Percentiles rank a stretch among this genome's conserved stretches.
phyloP scores from a whole-genome alignment of 2,797 vertebrate genomes.

The Pangasius krempfi region DNA sequence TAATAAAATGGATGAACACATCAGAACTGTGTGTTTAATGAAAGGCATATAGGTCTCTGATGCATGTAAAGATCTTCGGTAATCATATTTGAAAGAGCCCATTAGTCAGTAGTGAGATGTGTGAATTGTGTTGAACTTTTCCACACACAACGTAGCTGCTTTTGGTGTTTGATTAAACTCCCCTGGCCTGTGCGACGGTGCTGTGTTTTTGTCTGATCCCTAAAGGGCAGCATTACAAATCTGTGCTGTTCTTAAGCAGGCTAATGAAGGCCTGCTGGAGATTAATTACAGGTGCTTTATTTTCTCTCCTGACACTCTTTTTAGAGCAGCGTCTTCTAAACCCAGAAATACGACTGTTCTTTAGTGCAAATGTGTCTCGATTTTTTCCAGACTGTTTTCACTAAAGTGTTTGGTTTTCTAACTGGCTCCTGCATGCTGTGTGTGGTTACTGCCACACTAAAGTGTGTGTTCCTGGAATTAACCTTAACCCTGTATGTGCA shows the following conservation, averaged over 20 bases:
- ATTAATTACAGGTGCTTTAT: slow-evolving; percentile 43
- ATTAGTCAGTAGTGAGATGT: neutral
- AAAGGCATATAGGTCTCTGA: neutral
- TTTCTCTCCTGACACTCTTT: slow-evolving; percentile 11
- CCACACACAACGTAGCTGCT: neutral
- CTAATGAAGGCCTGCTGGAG: slow-evolving; percentile 31
- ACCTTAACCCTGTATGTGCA: neutral
- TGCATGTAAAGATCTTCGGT: neutral
- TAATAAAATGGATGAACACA: neutral
- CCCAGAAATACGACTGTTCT: neutral
- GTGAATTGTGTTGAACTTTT: neutral
- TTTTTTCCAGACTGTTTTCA: neutral
- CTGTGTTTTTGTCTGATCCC: neutral
- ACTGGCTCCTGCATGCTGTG: neutral
- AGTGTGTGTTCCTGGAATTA: slow-evolving; percentile 7
- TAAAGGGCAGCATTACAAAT: slow-evolving; percentile 30
- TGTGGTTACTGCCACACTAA: slow-evolving; percentile 1
- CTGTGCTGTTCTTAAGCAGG: slow-evolving; percentile 14
- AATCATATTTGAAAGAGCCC: too few species aligned
- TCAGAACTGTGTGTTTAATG: neutral
- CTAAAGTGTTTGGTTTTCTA: neutral
- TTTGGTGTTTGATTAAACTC: neutral
- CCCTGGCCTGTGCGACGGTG: neutral
- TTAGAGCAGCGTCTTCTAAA: slow-evolving; percentile 1
- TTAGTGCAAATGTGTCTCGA: neutral